These are phyloP conservation scores for Holocentrus rufus DNA, from an alignment of 2,797 vertebrate genomes.

Conservation along the genomic window DNA sequence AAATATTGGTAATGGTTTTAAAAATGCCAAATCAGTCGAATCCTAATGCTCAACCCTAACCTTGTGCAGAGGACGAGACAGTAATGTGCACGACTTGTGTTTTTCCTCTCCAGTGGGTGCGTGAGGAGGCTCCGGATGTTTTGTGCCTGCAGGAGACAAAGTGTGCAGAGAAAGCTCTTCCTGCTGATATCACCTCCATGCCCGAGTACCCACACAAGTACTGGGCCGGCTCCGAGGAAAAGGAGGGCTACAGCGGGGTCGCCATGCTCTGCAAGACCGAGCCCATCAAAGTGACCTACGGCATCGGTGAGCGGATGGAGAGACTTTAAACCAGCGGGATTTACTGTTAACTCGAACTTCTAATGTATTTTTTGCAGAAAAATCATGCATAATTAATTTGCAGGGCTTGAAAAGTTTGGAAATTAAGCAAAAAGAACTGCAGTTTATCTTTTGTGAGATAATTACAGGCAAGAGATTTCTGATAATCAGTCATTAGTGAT, in stretches of 20 bases:
- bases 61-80: no score
- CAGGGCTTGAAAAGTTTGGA: no score
- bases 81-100: not conserved
- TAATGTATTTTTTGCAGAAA: no score
- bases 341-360: not conserved
- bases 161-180: conserved; percentile 87
- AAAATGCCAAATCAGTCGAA: no score
- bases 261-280: conserved; percentile 89
- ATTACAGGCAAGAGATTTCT: no score
- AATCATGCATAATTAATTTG: no score
- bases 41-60: no score
- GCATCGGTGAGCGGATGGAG: conserved; percentile 84
- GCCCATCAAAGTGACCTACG: conserved; percentile 88
- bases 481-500: no score
- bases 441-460: no score
- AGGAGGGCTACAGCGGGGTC: conserved; percentile 92
- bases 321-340: not conserved
- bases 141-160: conserved; percentile 93
- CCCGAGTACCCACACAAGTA: conserved; percentile 88
- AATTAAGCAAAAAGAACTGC: no score
- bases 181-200: conserved; percentile 86
- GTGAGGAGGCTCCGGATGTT: conserved; percentile 88
- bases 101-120: conserved; percentile 84
- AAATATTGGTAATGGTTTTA: no score
- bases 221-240: conserved; percentile 87